Percentiles rank a stretch among this genome's conserved stretches.
These are phyloP conservation scores for Acanthosoma haemorrhoidale DNA, from an alignment of 2,888 invertebrate species.

Conservation along the genomic window DNA sequence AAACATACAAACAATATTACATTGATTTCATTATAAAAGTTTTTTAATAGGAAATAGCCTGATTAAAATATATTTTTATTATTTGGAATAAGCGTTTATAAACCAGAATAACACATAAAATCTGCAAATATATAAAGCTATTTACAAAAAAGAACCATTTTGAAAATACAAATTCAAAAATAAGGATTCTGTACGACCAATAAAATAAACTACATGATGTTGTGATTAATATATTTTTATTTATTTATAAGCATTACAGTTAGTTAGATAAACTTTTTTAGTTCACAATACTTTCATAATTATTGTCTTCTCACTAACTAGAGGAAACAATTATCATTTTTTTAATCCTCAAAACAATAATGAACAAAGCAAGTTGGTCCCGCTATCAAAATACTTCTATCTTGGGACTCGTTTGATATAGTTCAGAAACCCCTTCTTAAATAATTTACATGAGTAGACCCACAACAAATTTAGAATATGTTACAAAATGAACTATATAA, in stretches of 20 bases:
- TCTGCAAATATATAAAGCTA: too few relatives aligned
- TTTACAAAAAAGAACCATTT: too few relatives aligned
- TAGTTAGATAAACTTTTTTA: background rate
- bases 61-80: too few relatives aligned
- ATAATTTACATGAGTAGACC: background rate
- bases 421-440: background rate
- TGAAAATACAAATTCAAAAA: too few relatives aligned
- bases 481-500: constrained; percentile 25
- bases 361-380: constrained; percentile 7
- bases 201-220: background rate
- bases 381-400: background rate
- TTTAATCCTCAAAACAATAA: background rate
- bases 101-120: too few relatives aligned
- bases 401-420: background rate
- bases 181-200: too few relatives aligned
- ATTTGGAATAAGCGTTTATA: too few relatives aligned
- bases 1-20: too few relatives aligned
- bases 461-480: constrained; percentile 15
- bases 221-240: background rate
- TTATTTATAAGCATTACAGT: constrained; percentile 11
- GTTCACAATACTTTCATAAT: background rate
- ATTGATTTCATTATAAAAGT: too few relatives aligned
- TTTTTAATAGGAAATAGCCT: too few relatives aligned
- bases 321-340: background rate
- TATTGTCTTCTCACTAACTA: constrained; percentile 12